These are phyloP conservation scores for Tachystola acroxantha DNA, from an alignment of 2,888 invertebrate species.

Conservation along the genomic window DNA sequence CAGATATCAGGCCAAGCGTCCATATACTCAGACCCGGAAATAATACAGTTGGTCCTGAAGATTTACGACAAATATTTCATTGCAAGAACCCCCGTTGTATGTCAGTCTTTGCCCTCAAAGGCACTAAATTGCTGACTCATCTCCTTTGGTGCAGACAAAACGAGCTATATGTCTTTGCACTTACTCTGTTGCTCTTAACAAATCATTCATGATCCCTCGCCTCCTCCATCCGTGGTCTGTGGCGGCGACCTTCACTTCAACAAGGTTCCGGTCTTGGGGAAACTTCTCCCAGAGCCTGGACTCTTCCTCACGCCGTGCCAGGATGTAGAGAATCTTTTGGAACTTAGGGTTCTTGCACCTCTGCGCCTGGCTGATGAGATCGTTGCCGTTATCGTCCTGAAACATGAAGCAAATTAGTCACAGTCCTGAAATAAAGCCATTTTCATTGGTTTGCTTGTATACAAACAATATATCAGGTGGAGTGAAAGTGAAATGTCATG, in stretches of 20 bases:
- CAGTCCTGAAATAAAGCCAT: too few species aligned
- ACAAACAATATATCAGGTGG: neutral
- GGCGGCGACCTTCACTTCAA: slow-evolving; percentile 82
- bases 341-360: slow-evolving; percentile 80
- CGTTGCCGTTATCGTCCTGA: slow-evolving; percentile 47
- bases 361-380: slow-evolving; percentile 58
- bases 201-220: slow-evolving; percentile 81
- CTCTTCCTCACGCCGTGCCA: slow-evolving; percentile 75
- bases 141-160: neutral
- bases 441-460: too few species aligned
- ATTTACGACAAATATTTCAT: too few species aligned
- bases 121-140: too few species aligned
- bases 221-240: slow-evolving; percentile 82
- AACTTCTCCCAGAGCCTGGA: slow-evolving; percentile 77
- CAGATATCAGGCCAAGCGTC: too few species aligned
- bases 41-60: too few species aligned
- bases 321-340: slow-evolving; percentile 79
- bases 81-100: too few species aligned
- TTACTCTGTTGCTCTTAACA: slow-evolving; percentile 81
- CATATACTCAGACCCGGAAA: too few species aligned
- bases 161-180: slow-evolving; percentile 21
- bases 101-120: too few species aligned
- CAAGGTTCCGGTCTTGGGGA: slow-evolving; percentile 69
- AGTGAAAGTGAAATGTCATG: too few species aligned
- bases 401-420: slow-evolving; percentile 12